These are phyloP conservation scores for Macrophya alboannulata DNA, from an alignment of 2,888 invertebrate genomes.

Conservation along the genomic window DNA sequence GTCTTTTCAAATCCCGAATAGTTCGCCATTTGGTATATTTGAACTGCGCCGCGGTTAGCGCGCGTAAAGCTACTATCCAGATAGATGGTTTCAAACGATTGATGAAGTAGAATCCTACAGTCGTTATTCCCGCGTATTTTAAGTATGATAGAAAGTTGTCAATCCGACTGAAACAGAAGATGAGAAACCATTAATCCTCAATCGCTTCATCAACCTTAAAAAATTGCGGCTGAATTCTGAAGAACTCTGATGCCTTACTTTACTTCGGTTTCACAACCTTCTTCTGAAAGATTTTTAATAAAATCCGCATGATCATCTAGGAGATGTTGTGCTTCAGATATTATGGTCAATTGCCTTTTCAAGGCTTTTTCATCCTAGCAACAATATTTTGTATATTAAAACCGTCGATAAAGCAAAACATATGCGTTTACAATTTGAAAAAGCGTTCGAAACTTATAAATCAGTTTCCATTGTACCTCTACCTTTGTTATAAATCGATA, in stretches of 20 bases:
- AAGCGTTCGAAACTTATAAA: conserved; percentile 17
- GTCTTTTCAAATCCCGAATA: conserved; percentile 62
- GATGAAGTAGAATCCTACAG: conserved; percentile 16
- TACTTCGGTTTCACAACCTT: conserved; percentile 50
- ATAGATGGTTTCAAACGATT: conserved; percentile 6
- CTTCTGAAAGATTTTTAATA: conserved; percentile 66
- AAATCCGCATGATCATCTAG: conserved; percentile 73
- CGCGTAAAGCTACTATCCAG: conserved; percentile 17
- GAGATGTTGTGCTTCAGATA: conserved; percentile 70
- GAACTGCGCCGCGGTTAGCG: conserved; percentile 58
- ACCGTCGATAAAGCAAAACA: conserved; percentile 5
- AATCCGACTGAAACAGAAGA: background rate
- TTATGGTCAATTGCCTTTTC: conserved; percentile 67
- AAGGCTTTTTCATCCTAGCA: conserved; percentile 64
- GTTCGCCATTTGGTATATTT: conserved; percentile 64
- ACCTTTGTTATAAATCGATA: conserved; percentile 41
- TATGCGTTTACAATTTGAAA: background rate
- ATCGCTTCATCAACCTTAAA: background rate
- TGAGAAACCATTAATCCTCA: background rate
- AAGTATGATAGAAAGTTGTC: background rate
- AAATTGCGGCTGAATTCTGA: background rate
- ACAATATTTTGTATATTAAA: background rate
- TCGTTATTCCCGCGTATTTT: background rate
- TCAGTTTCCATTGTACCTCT: background rate
- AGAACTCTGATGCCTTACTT: background rate